Percentiles rank a stretch among this genome's conserved stretches.
Evolutionary conservation across 1,140 invertebrate genomes (phyloP).

Genomic region (Protaetia brevitarsis): DNA sequence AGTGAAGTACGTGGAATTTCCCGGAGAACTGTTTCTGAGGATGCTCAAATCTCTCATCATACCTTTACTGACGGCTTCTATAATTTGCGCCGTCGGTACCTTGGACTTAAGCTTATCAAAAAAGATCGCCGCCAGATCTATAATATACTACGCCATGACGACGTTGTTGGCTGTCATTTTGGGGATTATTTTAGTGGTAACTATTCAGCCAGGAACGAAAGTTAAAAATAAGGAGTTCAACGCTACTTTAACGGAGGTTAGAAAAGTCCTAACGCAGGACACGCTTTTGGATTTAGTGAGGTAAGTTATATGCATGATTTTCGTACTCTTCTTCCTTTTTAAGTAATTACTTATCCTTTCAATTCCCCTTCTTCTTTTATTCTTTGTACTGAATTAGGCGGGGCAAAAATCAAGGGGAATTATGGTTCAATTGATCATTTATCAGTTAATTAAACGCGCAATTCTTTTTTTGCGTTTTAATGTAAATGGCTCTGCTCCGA

Average conservation of each 20-base stretch:
- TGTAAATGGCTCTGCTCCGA: too few species aligned
- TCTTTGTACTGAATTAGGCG: too few species aligned
- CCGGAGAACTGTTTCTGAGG: slow-evolving; percentile 77
- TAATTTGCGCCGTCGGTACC: slow-evolving; percentile 82
- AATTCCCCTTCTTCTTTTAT: too few species aligned
- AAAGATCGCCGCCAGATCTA: slow-evolving; percentile 73
- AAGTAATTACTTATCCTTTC: too few species aligned
- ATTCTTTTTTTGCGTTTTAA: too few species aligned
- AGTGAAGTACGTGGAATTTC: slow-evolving; percentile 85
- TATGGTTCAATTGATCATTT: too few species aligned
- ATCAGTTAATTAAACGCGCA: too few species aligned
- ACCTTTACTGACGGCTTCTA: slow-evolving; percentile 82
- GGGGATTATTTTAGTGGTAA: slow-evolving; percentile 81
- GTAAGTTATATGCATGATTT: too few species aligned
- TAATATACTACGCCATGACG: slow-evolving; percentile 88
- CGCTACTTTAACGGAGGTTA: slow-evolving; percentile 44
- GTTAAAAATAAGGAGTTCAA: slow-evolving; percentile 31
- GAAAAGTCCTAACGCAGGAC: slow-evolving; percentile 80
- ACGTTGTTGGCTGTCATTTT: slow-evolving; percentile 85
- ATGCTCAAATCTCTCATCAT: slow-evolving; percentile 90
- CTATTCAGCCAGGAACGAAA: slow-evolving; percentile 78
- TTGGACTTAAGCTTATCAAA: slow-evolving; percentile 74
- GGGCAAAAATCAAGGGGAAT: too few species aligned
- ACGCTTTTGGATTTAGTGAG: slow-evolving; percentile 91
- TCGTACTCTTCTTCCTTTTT: too few species aligned